A percentile compares a stretch with the other conserved stretches of the same genome.
phyloP scores from a whole-genome alignment of 1,140 invertebrate species.

The Bombus consobrinus region DNA sequence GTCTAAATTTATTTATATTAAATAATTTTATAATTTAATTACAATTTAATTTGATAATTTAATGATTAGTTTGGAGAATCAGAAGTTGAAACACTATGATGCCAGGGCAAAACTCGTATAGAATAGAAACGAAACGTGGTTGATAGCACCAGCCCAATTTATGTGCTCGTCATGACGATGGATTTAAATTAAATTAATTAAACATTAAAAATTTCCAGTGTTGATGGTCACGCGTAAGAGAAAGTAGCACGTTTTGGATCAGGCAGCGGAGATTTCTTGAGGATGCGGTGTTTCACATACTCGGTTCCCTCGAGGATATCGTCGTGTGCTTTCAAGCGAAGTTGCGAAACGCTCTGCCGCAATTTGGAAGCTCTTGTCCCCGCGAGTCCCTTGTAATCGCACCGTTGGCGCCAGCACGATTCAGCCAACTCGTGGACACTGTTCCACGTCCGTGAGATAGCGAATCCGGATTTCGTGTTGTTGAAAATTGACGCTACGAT shows the following conservation, averaged over 20 bases:
- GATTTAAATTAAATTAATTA: too few species aligned
- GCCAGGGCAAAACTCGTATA: too few species aligned
- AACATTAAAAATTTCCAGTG: conserved; percentile 19
- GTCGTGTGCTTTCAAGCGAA: conserved; percentile 35
- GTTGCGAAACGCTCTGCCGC: conserved; percentile 61
- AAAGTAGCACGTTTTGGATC: conserved; percentile 24
- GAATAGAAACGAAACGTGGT: background rate
- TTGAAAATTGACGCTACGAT: conserved; percentile 22
- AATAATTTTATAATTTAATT: background rate
- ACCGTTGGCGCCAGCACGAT: conserved; percentile 37
- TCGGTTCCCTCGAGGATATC: conserved; percentile 40
- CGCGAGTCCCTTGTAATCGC: conserved; percentile 58
- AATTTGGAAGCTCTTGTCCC: conserved; percentile 59
- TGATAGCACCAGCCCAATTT: background rate
- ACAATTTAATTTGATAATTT: too few species aligned
- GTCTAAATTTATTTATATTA: background rate
- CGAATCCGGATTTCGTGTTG: conserved; percentile 29
- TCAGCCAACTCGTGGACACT: conserved; percentile 51
- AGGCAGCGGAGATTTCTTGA: conserved; percentile 45
- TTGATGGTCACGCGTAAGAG: background rate
- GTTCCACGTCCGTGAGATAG: conserved; percentile 34
- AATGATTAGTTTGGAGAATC: background rate
- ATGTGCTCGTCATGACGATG: background rate
- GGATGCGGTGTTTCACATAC: conserved; percentile 18
- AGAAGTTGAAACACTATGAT: too few species aligned